phyloP scores from a whole-genome alignment of 2,888 invertebrate genomes.

The Drosophila peninsularis region DNA sequence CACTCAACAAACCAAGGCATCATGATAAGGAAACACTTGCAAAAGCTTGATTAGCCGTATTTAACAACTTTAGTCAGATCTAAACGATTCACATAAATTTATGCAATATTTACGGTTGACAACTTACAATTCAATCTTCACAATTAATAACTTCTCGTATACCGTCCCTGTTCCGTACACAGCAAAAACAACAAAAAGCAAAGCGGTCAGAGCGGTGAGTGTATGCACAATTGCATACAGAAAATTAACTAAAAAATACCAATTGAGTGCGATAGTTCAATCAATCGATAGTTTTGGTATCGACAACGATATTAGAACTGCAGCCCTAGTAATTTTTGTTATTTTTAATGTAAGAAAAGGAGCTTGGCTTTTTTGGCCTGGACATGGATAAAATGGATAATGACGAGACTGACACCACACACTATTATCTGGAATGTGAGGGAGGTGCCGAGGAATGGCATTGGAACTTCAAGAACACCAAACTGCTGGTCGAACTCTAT shows the following conservation, averaged over 20 bases:
- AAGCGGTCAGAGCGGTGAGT: constrained; percentile 36
- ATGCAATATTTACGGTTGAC: background rate
- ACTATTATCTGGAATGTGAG: constrained; percentile 52
- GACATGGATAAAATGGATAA: constrained; percentile 34
- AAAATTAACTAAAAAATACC: constrained; percentile 21
- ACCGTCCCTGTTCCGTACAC: constrained; percentile 25
- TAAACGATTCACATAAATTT: background rate
- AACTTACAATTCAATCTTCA: constrained; percentile 44
- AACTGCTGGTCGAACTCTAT: constrained; percentile 55
- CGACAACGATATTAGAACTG: background rate
- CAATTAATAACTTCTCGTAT: constrained; percentile 38
- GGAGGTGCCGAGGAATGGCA: constrained; percentile 54
- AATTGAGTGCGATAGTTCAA: background rate
- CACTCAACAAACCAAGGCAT: constrained; percentile 38
- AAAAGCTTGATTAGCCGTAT: background rate
- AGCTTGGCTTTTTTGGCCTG: background rate
- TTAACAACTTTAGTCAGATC: background rate
- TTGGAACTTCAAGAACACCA: constrained; percentile 55
- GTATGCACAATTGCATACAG: constrained; percentile 31
- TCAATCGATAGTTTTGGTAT: background rate
- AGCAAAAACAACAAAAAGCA: constrained; percentile 57
- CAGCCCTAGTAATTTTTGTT: constrained; percentile 16
- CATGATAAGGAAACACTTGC: background rate
- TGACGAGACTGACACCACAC: constrained; percentile 56
- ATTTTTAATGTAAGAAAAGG: constrained; percentile 7